Conservation (phyloP, 2,113 vertebrate species). For the Nannobrachium achirus region DNA sequence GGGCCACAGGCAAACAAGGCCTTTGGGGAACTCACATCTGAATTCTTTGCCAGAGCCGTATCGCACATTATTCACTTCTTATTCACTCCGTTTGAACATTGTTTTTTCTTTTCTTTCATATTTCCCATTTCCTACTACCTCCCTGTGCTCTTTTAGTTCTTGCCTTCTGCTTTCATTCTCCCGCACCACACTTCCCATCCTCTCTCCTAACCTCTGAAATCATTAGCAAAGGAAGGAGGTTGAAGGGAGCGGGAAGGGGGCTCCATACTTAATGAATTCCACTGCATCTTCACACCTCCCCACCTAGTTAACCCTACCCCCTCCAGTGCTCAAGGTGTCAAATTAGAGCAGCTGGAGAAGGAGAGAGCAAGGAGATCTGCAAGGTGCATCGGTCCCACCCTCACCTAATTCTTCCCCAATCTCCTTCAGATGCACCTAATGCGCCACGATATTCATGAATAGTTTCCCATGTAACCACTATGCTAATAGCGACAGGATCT, state of each 20-base stretch:
- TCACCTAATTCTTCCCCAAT: constrained; percentile 56
- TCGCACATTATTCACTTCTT: neutral
- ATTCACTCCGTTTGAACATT: constrained; percentile 12
- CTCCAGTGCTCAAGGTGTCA: constrained; percentile 89
- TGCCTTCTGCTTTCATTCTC: constrained; percentile 28
- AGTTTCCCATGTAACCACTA: constrained; percentile 55
- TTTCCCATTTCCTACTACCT: constrained; percentile 35
- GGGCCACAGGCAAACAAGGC: constrained; percentile 43
- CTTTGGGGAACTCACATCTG: neutral
- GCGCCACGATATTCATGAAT: constrained; percentile 63
- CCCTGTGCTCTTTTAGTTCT: constrained; percentile 25
- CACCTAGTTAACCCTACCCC: constrained; percentile 80
- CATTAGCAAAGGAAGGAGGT: constrained; percentile 86
- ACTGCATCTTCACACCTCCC: constrained; percentile 84
- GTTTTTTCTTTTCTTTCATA: constrained; percentile 25
- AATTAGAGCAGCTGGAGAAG: constrained; percentile 87
- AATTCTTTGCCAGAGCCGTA: constrained; percentile 21
- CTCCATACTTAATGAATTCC: constrained; percentile 97
- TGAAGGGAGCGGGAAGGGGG: constrained; percentile 71
- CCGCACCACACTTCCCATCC: constrained; percentile 39
- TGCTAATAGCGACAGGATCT: constrained; percentile 42
- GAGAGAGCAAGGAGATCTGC: constrained; percentile 73
- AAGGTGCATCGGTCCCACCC: constrained; percentile 60
- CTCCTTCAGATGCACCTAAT: constrained; percentile 66
- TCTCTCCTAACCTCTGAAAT: constrained; percentile 87